phyloP scores from a whole-genome alignment of 1,140 invertebrate species.

The Drosophila neocordata region DNA sequence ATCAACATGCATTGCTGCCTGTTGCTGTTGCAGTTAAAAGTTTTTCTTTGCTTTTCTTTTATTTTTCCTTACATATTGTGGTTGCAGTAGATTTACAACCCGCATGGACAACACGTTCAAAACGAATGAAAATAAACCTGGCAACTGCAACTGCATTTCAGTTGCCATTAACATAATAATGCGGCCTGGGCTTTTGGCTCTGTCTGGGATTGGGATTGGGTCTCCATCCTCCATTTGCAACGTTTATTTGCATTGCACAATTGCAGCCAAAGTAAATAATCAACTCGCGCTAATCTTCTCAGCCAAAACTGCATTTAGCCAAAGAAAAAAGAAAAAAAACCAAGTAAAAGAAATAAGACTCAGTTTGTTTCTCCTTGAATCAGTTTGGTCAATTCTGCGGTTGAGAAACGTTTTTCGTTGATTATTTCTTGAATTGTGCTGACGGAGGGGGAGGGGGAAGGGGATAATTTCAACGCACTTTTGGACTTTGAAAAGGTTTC shows the following conservation, averaged over 20 bases:
- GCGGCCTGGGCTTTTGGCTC: constrained; percentile 10
- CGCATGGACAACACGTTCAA: constrained; percentile 69
- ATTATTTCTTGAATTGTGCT: constrained; percentile 33
- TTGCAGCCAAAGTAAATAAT: constrained; percentile 55
- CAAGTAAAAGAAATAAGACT: neutral
- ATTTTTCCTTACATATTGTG: constrained; percentile 7
- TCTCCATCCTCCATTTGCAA: neutral
- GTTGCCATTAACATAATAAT: constrained; percentile 65
- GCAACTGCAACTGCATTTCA: constrained; percentile 52
- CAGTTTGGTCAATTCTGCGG: constrained; percentile 32
- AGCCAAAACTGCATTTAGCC: constrained; percentile 51
- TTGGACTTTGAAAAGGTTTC: constrained; percentile 28
- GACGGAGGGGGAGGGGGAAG: no score
- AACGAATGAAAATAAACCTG: constrained; percentile 15
- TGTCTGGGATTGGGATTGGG: neutral
- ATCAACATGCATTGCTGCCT: constrained; percentile 50
- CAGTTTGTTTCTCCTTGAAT: constrained; percentile 10
- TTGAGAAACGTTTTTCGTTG: constrained; percentile 53
- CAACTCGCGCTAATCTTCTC: constrained; percentile 55
- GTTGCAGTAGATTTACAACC: constrained; percentile 55
- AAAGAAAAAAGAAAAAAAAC: constrained; percentile 7
- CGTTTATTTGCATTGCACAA: constrained; percentile 30
- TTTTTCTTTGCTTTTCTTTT: constrained; percentile 33
- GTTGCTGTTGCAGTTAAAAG: constrained; percentile 20
- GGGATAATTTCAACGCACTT: constrained; percentile 21